A percentile compares a stretch with the other conserved stretches of the same genome.
These are phyloP conservation scores for Neria commutata DNA, from an alignment of 2,888 invertebrate genomes.

Conservation along the genomic window DNA sequence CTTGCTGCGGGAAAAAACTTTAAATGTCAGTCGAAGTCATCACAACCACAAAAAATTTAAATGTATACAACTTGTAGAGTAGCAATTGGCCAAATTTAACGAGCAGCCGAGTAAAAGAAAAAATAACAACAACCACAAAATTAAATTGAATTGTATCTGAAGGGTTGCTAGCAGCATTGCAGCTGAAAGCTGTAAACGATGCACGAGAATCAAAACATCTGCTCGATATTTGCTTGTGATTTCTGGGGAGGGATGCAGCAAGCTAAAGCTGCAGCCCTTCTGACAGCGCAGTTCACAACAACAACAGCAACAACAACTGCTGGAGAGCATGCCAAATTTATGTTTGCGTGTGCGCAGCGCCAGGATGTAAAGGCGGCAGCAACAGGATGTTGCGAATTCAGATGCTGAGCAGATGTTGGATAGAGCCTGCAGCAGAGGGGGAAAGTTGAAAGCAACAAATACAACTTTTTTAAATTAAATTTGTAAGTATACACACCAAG, in stretches of 20 bases:
- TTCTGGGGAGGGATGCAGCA: background rate
- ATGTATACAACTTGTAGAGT: too few species aligned
- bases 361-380: slow-evolving; percentile 22
- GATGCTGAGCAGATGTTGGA: slow-evolving; percentile 10
- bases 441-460: background rate
- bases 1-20: background rate
- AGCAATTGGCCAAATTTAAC: background rate
- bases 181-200: background rate
- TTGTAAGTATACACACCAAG: background rate
- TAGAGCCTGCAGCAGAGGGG: background rate
- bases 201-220: slow-evolving; percentile 2
- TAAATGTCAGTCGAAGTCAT: background rate
- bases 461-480: background rate
- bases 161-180: background rate
- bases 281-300: background rate
- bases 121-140: background rate
- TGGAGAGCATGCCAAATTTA: too few species aligned
- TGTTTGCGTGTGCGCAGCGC: too few species aligned
- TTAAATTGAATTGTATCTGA: background rate
- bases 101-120: background rate
- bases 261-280: background rate
- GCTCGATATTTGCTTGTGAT: background rate
- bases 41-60: too few species aligned
- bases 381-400: slow-evolving; percentile 47
- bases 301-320: too few species aligned